These are phyloP conservation scores for Platycheirus albimanus DNA, from an alignment of 2,888 invertebrate genomes.

Conservation along the genomic window DNA sequence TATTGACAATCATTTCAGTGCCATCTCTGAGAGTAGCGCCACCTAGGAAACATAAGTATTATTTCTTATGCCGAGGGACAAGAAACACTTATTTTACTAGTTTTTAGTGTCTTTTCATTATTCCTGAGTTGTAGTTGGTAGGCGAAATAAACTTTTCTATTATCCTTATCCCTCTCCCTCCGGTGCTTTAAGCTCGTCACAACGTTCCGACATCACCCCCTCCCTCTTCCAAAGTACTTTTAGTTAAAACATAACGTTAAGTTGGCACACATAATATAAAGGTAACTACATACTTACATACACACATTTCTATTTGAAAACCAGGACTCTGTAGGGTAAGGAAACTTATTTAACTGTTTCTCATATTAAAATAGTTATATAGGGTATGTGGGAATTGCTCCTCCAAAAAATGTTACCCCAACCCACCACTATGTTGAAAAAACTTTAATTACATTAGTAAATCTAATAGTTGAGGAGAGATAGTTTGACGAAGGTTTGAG, in stretches of 20 bases:
- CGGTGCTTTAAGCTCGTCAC: background rate
- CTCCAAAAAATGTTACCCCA: background rate
- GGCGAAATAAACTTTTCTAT: too few relatives aligned
- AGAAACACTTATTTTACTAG: too few relatives aligned
- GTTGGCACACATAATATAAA: constrained; percentile 27
- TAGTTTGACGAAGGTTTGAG: constrained; percentile 69
- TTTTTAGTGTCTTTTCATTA: too few relatives aligned
- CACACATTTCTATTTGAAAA: background rate
- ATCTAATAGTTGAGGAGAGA: constrained; percentile 73
- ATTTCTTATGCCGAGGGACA: too few relatives aligned
- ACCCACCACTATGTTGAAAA: background rate
- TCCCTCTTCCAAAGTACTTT: constrained; percentile 6
- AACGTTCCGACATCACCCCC: constrained; percentile 13
- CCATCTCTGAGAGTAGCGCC: too few relatives aligned
- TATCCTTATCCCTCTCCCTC: too few relatives aligned
- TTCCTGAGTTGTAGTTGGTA: too few relatives aligned
- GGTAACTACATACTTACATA: constrained; percentile 7
- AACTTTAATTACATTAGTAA: constrained; percentile 73
- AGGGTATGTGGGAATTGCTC: background rate
- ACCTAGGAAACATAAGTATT: too few relatives aligned
- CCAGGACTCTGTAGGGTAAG: constrained; percentile 21
- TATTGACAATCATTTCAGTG: too few relatives aligned
- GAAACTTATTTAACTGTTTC: constrained; percentile 42
- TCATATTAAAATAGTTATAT: constrained; percentile 15
- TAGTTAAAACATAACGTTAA: constrained; percentile 57